Conservation (phyloP, 2,113 vertebrate genomes). For the Mola mola region DNA sequence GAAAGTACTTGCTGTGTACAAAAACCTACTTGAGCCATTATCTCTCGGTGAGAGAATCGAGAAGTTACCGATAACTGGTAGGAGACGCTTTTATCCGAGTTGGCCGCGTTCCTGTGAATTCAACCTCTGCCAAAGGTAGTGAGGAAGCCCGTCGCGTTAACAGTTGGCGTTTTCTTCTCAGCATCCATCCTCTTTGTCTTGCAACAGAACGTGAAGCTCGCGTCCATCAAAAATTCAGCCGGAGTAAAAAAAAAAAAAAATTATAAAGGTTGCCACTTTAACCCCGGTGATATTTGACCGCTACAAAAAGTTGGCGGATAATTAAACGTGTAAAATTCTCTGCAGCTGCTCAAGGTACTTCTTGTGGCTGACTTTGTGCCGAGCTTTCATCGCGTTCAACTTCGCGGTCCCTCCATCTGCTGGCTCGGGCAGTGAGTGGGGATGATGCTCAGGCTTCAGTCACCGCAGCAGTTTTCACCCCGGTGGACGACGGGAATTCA, state of each 20-base stretch:
- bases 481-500: neutral
- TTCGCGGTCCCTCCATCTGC: constrained; percentile 30
- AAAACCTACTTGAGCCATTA: no score
- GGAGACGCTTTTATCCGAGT: neutral
- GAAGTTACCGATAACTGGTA: constrained; percentile 9
- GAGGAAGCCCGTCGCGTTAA: neutral
- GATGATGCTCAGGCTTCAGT: constrained; percentile 21
- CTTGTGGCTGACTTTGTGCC: constrained; percentile 3
- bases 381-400: constrained; percentile 14
- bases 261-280: neutral
- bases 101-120: neutral
- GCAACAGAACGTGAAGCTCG: constrained; percentile 21
- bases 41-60: neutral
- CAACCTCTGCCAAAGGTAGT: neutral
- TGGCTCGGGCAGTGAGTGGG: constrained; percentile 8
- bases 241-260: constrained; percentile 5
- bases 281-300: neutral
- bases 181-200: constrained; percentile 60
- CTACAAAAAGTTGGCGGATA: neutral
- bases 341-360: neutral
- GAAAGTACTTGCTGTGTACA: no score
- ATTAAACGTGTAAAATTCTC: neutral
- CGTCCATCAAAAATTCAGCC: constrained; percentile 36
- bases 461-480: neutral
- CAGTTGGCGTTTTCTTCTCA: constrained; percentile 13